A percentile compares a stretch with the other conserved stretches of the same genome.
phyloP scores from a whole-genome alignment of 2,888 invertebrate species.

The Leptinotarsa juncta region DNA sequence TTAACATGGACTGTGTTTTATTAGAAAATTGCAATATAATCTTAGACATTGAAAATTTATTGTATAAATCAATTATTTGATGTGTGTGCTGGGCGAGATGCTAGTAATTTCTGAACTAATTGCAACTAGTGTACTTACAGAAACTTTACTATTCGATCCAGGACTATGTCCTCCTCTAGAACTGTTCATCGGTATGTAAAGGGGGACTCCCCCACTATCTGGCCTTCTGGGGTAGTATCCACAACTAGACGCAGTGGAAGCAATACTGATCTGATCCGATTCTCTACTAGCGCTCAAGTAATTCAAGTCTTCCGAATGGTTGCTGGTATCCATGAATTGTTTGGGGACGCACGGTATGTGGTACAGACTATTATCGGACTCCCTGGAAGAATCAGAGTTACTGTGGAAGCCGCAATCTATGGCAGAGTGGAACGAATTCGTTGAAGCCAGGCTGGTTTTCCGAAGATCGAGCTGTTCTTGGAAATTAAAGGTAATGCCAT shows the following conservation, averaged over 20 bases:
- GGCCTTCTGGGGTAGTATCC: slow-evolving; percentile 69
- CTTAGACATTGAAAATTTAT: too few species aligned
- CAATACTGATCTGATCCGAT: slow-evolving; percentile 73
- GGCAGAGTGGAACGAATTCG: slow-evolving; percentile 59
- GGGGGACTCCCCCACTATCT: slow-evolving; percentile 65
- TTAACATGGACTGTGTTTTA: too few species aligned
- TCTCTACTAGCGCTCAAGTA: slow-evolving; percentile 68
- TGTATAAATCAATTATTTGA: too few species aligned
- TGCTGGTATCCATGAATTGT: slow-evolving; percentile 70
- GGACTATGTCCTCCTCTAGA: slow-evolving; percentile 69
- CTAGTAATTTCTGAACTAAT: too few species aligned
- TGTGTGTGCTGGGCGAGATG: too few species aligned
- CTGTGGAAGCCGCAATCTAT: slow-evolving; percentile 56
- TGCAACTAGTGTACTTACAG: slow-evolving; percentile 65
- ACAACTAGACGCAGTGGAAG: slow-evolving; percentile 72
- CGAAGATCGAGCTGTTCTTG: slow-evolving; percentile 58
- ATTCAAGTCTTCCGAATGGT: slow-evolving; percentile 70
- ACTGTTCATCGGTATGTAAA: slow-evolving; percentile 73
- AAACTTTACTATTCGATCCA: slow-evolving; percentile 72
- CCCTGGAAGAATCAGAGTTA: slow-evolving; percentile 64
- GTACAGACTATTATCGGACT: slow-evolving; percentile 71
- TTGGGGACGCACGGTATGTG: slow-evolving; percentile 70
- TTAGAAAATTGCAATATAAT: too few species aligned
- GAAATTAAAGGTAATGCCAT: slow-evolving; percentile 64
- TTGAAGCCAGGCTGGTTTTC: slow-evolving; percentile 54